Conservation (phyloP, 53 echinoderm and acorn worm species). For the Antedon mediterranea region DNA sequence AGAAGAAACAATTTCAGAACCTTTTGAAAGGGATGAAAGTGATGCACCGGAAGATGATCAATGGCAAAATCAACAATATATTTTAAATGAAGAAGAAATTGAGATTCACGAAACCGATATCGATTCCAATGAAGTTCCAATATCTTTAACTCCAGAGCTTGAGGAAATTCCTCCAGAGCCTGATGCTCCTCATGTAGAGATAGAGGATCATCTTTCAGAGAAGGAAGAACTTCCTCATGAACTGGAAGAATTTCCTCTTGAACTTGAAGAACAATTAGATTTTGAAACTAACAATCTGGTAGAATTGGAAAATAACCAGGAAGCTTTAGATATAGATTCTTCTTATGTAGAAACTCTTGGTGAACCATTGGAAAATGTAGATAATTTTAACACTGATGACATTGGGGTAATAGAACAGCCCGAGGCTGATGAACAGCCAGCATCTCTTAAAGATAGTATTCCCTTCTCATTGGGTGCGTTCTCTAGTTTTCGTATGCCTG, state of each 20-base stretch:
- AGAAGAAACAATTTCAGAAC: not conserved
- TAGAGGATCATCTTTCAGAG: not conserved
- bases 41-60: not conserved
- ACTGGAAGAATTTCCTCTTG: not conserved
- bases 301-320: not conserved
- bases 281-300: not conserved
- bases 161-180: not conserved
- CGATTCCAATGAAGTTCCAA: not conserved
- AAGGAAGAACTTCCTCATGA: not conserved
- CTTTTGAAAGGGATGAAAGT: not conserved
- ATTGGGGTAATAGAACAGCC: not conserved
- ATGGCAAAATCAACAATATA: not conserved
- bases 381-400: not conserved
- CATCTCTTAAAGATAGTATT: not conserved
- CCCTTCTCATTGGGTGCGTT: not conserved
- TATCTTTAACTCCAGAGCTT: not conserved
- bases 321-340: not conserved
- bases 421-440: not conserved
- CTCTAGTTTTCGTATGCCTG: not conserved
- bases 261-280: not conserved
- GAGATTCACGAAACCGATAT: not conserved
- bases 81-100: not conserved
- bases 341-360: not conserved
- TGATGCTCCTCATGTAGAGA: not conserved
- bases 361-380: not conserved